Base-by-base conservation (phyloP, 2,113 vertebrate species). In the Sceloporus tristichus region DNA sequence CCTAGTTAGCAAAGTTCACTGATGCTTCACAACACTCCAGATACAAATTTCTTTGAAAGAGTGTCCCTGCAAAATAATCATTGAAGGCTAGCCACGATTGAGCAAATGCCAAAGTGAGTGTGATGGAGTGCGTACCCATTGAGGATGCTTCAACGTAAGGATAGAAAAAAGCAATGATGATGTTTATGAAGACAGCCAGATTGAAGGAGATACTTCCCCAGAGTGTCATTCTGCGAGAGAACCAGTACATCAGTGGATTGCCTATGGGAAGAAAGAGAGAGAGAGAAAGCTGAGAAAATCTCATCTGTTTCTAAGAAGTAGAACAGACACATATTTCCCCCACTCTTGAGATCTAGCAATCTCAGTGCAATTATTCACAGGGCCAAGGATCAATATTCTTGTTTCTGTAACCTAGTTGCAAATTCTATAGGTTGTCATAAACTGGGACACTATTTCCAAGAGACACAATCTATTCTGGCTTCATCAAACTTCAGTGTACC, bases 201-300 rank as follows among this genome's bases (percentile, higher is more conserved):
- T 99, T 99, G 96, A 99, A 99, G 93, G 99, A 99, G 93, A 99
- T 98, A 89, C 97, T 98, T 85, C 99, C 98, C 99, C 99, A 99
- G 86, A 99, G 95, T 0, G 97, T 98, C 98, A 99, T 99, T 95
- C 98, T 97, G 91, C 98, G 97, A 89, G 99, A 99, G 97, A 99
- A 99, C 99, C 98, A 99, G 95, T 98, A 99, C 92, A 99, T 97
- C 89, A 99, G 96, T 0, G 98, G 98, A 98, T 99, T 99, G 93
- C 98, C 98, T 99, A 94, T 68, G n/a, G 89, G 89, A 90, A 93
- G 91, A 94, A 62, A 62, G 89, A 86, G 56, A 4, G 8, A 4
- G 8, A 75, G 19, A 54, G 53, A 79, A 77, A n/a, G 10, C 38
- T 42, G 92, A 89, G 88, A 88, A 90, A 59, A 89, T n/a, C 84